Evolutionary conservation across 2,797 vertebrate genomes (phyloP).

Genomic region (Cyclopterus lumpus): DNA sequence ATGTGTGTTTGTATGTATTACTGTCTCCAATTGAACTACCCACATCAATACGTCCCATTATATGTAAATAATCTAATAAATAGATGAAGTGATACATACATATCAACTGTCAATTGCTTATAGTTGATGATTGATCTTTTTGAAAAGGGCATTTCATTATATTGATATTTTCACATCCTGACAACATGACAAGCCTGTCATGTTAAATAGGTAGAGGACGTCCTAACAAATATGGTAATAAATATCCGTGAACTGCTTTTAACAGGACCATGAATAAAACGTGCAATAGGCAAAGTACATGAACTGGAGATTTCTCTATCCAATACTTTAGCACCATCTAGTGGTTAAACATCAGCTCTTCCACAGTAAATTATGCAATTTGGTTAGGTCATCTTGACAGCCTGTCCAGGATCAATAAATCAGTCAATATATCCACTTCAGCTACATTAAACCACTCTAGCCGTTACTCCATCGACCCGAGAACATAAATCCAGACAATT

Average conservation of each 20-base stretch:
- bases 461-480: slow-evolving; percentile 56
- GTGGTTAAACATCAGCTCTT: slow-evolving; percentile 40
- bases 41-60: slow-evolving; percentile 54
- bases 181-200: not conserved
- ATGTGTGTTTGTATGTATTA: slow-evolving; percentile 48
- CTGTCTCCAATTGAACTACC: slow-evolving; percentile 34
- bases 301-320: not conserved
- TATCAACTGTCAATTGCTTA: not conserved
- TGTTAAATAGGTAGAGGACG: not conserved
- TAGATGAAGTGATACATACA: slow-evolving; percentile 56
- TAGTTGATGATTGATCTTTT: not conserved
- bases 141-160: not conserved
- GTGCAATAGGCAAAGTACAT: not conserved
- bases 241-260: not conserved
- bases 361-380: slow-evolving; percentile 9
- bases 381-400: slow-evolving; percentile 62
- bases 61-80: slow-evolving; percentile 81
- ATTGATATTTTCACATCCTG: not conserved
- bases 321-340: slow-evolving; percentile 72
- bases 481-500: slow-evolving; percentile 69
- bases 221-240: not conserved
- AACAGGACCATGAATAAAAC: not conserved
- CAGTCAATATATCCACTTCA: slow-evolving; percentile 75
- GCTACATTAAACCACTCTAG: slow-evolving; percentile 68
- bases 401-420: slow-evolving; percentile 65